Percentiles rank a stretch among this genome's conserved stretches.
Conservation (phyloP, 2,797 vertebrate genomes). For the Trachurus trachurus region DNA sequence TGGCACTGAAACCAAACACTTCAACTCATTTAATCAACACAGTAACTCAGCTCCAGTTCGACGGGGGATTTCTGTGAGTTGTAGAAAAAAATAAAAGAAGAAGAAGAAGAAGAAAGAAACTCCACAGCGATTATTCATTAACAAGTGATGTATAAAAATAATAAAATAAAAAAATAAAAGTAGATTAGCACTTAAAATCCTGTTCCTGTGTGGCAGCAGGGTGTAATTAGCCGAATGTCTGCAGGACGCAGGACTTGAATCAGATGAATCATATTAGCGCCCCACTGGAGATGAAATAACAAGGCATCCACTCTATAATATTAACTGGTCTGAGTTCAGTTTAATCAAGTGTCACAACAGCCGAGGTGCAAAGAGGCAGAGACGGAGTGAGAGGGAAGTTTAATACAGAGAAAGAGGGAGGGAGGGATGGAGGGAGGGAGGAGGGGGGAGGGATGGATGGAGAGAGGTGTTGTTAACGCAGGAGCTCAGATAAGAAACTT, state of each 20-base stretch:
- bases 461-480: too few relatives aligned
- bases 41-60: too few relatives aligned
- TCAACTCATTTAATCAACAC: background rate
- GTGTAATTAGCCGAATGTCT: conserved; percentile 46
- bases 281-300: conserved; percentile 14
- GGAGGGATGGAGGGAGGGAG: too few relatives aligned
- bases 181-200: conserved; percentile 22
- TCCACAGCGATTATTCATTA: conserved; percentile 30
- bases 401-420: too few relatives aligned
- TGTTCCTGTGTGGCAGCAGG: conserved; percentile 17
- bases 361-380: background rate
- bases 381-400: too few relatives aligned
- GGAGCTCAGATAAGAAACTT: conserved; percentile 35
- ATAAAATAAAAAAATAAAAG: too few relatives aligned
- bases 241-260: conserved; percentile 3
- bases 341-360: conserved; percentile 35
- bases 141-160: conserved; percentile 3
- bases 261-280: conserved; percentile 26
- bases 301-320: background rate
- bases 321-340: conserved; percentile 27
- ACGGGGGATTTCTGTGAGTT: too few relatives aligned
- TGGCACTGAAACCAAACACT: background rate
- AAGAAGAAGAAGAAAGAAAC: background rate
- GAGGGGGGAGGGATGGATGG: too few relatives aligned
- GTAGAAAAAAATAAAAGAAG: too few relatives aligned